These are phyloP conservation scores for Maniola jurtina DNA, from an alignment of 1,140 invertebrate species.

Conservation along the genomic window DNA sequence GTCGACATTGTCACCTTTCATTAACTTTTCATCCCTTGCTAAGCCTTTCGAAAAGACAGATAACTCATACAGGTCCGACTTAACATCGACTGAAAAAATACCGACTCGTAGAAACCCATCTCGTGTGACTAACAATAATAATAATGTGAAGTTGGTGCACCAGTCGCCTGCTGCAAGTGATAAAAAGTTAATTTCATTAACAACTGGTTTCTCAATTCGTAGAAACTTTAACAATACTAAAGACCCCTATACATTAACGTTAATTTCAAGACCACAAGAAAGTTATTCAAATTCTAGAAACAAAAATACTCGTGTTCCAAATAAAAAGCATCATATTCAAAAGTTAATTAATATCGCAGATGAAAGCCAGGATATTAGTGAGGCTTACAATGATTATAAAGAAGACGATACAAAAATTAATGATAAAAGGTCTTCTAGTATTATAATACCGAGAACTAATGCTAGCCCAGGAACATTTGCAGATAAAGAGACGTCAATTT, in stretches of 20 bases:
- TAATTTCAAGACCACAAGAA: conserved; percentile 56
- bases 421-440: conserved; percentile 15
- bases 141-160: conserved; percentile 42
- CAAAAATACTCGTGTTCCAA: conserved; percentile 26
- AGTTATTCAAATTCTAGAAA: conserved; percentile 35
- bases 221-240: conserved; percentile 62
- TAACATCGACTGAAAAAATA: conserved; percentile 54
- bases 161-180: conserved; percentile 40
- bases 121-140: conserved; percentile 50
- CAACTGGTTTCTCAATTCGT: conserved; percentile 74
- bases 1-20: conserved; percentile 48
- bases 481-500: conserved; percentile 39
- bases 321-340: conserved; percentile 38
- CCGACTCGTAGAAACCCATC: conserved; percentile 46
- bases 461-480: conserved; percentile 32
- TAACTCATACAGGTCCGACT: conserved; percentile 53
- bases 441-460: conserved; percentile 41
- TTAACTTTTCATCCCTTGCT: conserved; percentile 68
- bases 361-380: neutral
- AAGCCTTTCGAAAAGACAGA: conserved; percentile 74
- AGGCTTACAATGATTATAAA: conserved; percentile 22
- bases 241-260: conserved; percentile 70
- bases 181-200: conserved; percentile 68
- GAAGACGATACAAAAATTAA: conserved; percentile 18
- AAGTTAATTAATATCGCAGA: conserved; percentile 36